Evolutionary conservation across 2,888 invertebrate species (phyloP).

Genomic region (Heliconius ethilla): DNA sequence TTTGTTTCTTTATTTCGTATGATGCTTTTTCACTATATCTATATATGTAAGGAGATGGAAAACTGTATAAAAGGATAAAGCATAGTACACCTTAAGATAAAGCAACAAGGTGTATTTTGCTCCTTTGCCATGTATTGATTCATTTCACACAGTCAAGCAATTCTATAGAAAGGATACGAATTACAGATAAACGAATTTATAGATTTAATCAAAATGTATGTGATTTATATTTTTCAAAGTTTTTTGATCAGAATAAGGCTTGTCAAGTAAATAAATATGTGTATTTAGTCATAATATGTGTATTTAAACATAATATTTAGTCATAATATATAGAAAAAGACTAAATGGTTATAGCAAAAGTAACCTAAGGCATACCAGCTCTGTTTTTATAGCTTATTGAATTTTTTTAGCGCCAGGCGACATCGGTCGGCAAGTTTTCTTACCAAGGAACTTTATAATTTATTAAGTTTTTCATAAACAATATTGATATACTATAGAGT

Average conservation of each 20-base stretch:
- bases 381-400: not conserved
- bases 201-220: not conserved
- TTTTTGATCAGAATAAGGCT: not conserved
- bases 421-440: too few species aligned
- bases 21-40: not conserved
- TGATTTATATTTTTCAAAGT: not conserved
- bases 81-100: not conserved
- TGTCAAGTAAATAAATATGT: not conserved
- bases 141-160: not conserved
- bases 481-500: too few species aligned
- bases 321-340: too few species aligned
- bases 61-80: not conserved
- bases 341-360: not conserved
- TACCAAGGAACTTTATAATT: too few species aligned
- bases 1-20: not conserved
- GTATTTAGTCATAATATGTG: not conserved
- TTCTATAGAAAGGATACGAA: not conserved
- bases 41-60: not conserved
- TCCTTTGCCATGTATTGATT: not conserved
- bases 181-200: not conserved
- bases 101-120: not conserved
- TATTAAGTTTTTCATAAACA: too few species aligned
- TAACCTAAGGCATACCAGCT: not conserved
- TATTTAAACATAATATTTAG: too few species aligned
- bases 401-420: not conserved